Evolutionary conservation across 1,140 invertebrate genomes (phyloP).

Genomic region (Solenopsis invicta): DNA sequence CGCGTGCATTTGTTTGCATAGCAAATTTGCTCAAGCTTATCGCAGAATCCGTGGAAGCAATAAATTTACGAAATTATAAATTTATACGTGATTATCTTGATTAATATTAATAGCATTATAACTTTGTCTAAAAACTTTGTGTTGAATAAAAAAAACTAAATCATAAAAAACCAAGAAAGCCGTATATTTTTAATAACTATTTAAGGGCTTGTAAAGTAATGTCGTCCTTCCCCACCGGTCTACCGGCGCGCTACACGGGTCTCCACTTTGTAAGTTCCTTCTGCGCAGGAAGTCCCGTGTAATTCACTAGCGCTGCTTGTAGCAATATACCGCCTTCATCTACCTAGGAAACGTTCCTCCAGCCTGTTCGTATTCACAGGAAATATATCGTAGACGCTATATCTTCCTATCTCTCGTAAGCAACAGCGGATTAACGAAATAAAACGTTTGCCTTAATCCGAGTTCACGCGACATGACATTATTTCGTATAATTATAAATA

Average conservation of each 20-base stretch:
- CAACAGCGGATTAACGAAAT: neutral
- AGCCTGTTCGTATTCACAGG: neutral
- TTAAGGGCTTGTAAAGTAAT: slow-evolving; percentile 22
- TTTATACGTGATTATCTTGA: neutral
- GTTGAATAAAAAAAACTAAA: neutral
- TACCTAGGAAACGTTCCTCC: slow-evolving; percentile 26
- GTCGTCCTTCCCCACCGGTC: too few relatives aligned
- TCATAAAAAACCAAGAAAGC: neutral
- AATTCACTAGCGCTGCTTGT: slow-evolving; percentile 26
- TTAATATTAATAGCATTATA: neutral
- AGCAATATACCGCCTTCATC: slow-evolving; percentile 20
- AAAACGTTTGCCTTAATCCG: neutral
- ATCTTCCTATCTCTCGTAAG: neutral
- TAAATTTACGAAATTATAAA: neutral
- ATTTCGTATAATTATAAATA: neutral
- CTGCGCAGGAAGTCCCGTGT: slow-evolving; percentile 18
- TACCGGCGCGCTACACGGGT: slow-evolving; percentile 27
- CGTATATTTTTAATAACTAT: slow-evolving; percentile 33
- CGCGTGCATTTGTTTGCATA: neutral
- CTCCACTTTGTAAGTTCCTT: slow-evolving; percentile 45
- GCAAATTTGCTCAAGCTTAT: neutral
- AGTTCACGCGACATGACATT: neutral
- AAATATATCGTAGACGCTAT: slow-evolving; percentile 12
- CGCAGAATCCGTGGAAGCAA: neutral
- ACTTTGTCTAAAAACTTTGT: neutral